phyloP scores from a whole-genome alignment of 2,113 vertebrate species.

The Anarhynchus alexandrinus region DNA sequence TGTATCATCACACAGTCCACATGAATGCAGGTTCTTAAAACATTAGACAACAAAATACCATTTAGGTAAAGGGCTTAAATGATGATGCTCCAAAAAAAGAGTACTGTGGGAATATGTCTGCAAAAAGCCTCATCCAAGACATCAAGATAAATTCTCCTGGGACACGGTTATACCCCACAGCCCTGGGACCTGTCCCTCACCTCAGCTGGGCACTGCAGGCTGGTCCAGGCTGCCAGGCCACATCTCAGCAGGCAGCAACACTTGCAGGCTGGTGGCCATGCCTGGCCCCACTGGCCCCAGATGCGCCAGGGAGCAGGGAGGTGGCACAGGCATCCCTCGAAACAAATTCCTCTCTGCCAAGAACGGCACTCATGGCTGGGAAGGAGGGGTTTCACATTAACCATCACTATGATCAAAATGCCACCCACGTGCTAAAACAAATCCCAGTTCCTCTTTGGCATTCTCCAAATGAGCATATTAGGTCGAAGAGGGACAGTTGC shows the following conservation, averaged over 20 bases:
- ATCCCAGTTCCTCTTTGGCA: constrained; percentile 41
- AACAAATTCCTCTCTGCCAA: background rate
- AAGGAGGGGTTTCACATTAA: background rate
- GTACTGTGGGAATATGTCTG: background rate
- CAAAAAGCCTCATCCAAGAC: background rate
- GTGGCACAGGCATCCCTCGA: background rate
- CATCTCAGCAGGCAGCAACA: background rate
- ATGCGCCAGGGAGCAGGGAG: background rate
- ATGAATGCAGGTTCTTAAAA: background rate
- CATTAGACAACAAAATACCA: background rate
- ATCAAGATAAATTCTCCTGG: background rate
- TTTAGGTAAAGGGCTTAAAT: background rate
- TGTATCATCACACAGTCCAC: background rate
- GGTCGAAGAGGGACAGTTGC: background rate
- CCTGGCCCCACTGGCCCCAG: fast-evolving
- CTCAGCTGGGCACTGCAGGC: background rate
- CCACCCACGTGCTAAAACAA: background rate
- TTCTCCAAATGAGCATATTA: background rate
- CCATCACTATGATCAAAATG: background rate
- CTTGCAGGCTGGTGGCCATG: background rate
- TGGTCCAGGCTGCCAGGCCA: background rate
- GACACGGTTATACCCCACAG: background rate
- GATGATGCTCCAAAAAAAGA: background rate
- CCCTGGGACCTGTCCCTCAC: background rate
- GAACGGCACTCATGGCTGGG: background rate